These are phyloP conservation scores for Leptopilina clavipes DNA, from an alignment of 1,140 invertebrate genomes.

Conservation along the genomic window DNA sequence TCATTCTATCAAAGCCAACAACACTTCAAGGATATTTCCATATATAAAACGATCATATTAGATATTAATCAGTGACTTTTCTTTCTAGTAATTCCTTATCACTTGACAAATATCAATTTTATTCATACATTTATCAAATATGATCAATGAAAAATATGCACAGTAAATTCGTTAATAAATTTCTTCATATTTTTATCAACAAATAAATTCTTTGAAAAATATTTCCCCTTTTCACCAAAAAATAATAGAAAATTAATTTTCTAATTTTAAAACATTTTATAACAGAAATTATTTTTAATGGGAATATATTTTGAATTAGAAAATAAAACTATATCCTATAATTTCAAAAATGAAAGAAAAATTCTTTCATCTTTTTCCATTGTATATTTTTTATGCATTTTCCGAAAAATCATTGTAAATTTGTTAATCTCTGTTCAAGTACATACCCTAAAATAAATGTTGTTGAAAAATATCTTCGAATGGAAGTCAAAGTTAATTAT, in stretches of 20 bases:
- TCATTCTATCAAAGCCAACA: background rate
- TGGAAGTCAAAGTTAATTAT: background rate
- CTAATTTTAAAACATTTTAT: background rate
- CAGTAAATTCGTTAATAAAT: too few species aligned
- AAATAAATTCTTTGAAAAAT: background rate
- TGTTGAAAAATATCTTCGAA: background rate
- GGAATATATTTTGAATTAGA: too few species aligned
- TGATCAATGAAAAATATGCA: background rate
- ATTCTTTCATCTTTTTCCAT: too few species aligned
- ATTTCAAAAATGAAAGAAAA: background rate
- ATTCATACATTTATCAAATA: conserved; percentile 9
- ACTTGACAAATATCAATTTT: conserved; percentile 4
- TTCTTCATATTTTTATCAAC: too few species aligned
- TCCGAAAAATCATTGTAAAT: background rate
- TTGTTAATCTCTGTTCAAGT: background rate
- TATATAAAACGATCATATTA: background rate
- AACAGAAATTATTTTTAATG: too few species aligned
- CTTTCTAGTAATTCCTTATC: background rate
- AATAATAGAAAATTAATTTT: background rate
- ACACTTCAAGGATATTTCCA: background rate
- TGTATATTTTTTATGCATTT: conserved; percentile 1
- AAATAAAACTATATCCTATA: background rate
- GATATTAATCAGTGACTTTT: background rate
- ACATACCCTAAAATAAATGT: background rate
- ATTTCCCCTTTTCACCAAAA: background rate